phyloP scores from a whole-genome alignment of 1,140 invertebrate genomes.

The Lucilia sericata region DNA sequence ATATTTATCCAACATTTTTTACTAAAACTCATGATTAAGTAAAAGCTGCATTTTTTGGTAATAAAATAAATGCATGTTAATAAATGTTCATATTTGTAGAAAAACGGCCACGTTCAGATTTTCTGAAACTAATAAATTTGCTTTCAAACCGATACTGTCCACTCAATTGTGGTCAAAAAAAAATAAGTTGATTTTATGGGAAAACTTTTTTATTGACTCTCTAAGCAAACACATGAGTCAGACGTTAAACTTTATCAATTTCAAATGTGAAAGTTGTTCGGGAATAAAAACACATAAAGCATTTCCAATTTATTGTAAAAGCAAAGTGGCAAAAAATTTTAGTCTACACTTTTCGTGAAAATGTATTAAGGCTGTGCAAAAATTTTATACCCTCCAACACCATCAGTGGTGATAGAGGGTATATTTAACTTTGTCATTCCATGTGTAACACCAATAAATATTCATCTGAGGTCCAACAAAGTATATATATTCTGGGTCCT shows the following conservation, averaged over 20 bases:
- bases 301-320: neutral
- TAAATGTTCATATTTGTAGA: no score
- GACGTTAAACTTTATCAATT: conserved; percentile 17
- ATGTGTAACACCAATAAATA: no score
- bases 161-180: neutral
- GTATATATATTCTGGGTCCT: no score
- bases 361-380: neutral
- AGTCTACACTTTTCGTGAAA: neutral
- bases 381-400: no score
- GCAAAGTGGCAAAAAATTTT: neutral
- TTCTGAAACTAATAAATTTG: neutral
- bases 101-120: neutral
- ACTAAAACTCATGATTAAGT: no score
- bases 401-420: no score
- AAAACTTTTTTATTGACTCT: conserved; percentile 10
- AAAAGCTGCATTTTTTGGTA: no score
- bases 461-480: no score
- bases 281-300: neutral
- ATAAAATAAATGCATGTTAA: no score
- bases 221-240: neutral
- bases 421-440: no score
- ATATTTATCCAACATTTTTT: no score
- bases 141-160: neutral
- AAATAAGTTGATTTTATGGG: neutral
- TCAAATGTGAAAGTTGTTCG: neutral